A percentile compares a stretch with the other conserved stretches of the same genome.
Conservation (phyloP, 2,888 invertebrate species). For the Mesoligia furuncula region DNA sequence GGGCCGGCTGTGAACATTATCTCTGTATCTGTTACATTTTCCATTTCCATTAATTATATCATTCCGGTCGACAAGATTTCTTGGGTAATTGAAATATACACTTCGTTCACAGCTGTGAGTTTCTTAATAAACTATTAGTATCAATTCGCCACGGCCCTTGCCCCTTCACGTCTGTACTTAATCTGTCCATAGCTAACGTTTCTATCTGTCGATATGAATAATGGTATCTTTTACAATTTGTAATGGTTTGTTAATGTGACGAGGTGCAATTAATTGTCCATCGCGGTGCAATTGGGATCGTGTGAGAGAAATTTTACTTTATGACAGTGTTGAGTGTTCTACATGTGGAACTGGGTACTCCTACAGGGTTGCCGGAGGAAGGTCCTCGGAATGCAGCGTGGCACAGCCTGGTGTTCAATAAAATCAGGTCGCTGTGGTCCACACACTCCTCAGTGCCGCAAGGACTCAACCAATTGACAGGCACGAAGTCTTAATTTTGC, state of each 20-base stretch:
- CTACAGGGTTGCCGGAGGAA: conserved; percentile 88
- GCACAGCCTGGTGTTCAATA: conserved; percentile 95
- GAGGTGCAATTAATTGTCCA: conserved; percentile 58
- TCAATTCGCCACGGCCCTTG: conserved; percentile 81
- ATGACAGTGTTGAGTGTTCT: conserved; percentile 45
- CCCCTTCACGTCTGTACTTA: conserved; percentile 77
- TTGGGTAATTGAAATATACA: conserved; percentile 83
- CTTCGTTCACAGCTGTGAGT: conserved; percentile 81
- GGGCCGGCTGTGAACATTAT: conserved; percentile 85
- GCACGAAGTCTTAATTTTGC: conserved; percentile 83
- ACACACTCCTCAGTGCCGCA: conserved; percentile 93
- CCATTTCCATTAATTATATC: conserved; percentile 88
- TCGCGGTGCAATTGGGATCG: conserved; percentile 35
- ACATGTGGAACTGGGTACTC: conserved; percentile 56
- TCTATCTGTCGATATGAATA: conserved; percentile 79
- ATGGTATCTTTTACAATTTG: conserved; percentile 75
- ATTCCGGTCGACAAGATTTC: conserved; percentile 75
- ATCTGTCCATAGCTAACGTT: conserved; percentile 77
- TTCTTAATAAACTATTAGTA: conserved; percentile 84
- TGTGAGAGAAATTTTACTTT: conserved; percentile 48
- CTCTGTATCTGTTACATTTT: conserved; percentile 86
- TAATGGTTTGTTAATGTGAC: conserved; percentile 63
- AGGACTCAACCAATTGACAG: conserved; percentile 96
- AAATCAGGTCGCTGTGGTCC: conserved; percentile 97
- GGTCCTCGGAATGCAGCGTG: conserved; percentile 90